Percentiles rank a stretch among this genome's conserved stretches.
These are phyloP conservation scores for Drosophila acutilabella DNA, from an alignment of 2,888 invertebrate genomes.

Conservation along the genomic window DNA sequence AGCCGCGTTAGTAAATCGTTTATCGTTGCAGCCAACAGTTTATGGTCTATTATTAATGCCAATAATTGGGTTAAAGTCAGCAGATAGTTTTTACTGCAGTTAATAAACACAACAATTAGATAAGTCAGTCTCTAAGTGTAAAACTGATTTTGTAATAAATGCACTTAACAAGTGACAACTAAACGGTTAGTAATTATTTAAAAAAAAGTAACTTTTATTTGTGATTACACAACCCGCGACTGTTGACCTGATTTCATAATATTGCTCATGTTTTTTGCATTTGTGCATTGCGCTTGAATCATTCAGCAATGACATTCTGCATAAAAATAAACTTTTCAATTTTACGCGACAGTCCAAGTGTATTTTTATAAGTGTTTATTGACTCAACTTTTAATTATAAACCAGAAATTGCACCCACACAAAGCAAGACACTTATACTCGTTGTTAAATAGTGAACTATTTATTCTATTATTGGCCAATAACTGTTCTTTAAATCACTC, in stretches of 20 bases:
- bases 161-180: no score
- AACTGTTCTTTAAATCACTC: no score
- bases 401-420: conserved; percentile 24
- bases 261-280: neutral
- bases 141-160: no score
- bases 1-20: conserved; percentile 36
- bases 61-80: neutral
- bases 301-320: conserved; percentile 7
- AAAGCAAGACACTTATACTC: neutral
- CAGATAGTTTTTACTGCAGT: neutral
- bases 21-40: conserved; percentile 15
- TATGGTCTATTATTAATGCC: conserved; percentile 1
- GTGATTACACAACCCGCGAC: neutral
- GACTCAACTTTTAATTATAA: conserved; percentile 44
- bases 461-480: no score
- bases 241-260: conserved; percentile 7
- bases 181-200: neutral
- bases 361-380: conserved; percentile 6
- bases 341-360: conserved; percentile 31
- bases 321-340: conserved; percentile 27
- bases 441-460: no score
- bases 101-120: neutral
- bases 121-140: no score
- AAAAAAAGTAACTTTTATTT: neutral
- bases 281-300: neutral